Conservation (phyloP, 64 coral and sea anemone genomes). For the Montipora efflorescens region DNA sequence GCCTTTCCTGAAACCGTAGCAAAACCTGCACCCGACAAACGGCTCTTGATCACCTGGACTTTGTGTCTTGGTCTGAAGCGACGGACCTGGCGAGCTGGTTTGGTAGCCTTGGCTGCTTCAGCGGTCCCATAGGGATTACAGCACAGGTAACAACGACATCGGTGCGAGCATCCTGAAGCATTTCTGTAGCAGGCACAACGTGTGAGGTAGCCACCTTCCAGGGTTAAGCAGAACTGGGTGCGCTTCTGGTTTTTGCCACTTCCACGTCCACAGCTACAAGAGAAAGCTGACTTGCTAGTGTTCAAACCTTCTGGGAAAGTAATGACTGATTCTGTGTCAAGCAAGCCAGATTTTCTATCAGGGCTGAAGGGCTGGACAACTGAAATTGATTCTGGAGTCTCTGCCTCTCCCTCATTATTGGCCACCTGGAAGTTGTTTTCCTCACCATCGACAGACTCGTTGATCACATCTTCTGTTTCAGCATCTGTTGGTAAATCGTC, state of each 20-base stretch:
- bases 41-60: constrained; percentile 56
- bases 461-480: not conserved
- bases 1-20: not conserved
- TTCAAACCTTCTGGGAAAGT: constrained; percentile 12
- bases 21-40: constrained; percentile 3
- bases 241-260: constrained; percentile 54
- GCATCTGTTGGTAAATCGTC: not conserved
- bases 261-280: constrained; percentile 70
- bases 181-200: constrained; percentile 70
- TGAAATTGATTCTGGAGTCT: not conserved
- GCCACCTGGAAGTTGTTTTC: not conserved
- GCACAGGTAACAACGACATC: constrained; percentile 69
- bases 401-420: not conserved
- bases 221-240: constrained; percentile 59
- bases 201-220: constrained; percentile 63
- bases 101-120: constrained; percentile 37
- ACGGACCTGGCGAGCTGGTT: constrained; percentile 46
- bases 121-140: constrained; percentile 75
- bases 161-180: constrained; percentile 53
- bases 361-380: not conserved
- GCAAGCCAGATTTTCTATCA: not conserved
- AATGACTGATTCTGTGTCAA: constrained; percentile 11
- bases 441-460: not conserved
- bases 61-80: constrained; percentile 68
- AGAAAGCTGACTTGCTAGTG: constrained; percentile 37